A percentile compares a stretch with the other conserved stretches of the same genome.
These are phyloP conservation scores for Amia ocellicauda DNA, from an alignment of 2,113 vertebrate genomes.

Conservation along the genomic window DNA sequence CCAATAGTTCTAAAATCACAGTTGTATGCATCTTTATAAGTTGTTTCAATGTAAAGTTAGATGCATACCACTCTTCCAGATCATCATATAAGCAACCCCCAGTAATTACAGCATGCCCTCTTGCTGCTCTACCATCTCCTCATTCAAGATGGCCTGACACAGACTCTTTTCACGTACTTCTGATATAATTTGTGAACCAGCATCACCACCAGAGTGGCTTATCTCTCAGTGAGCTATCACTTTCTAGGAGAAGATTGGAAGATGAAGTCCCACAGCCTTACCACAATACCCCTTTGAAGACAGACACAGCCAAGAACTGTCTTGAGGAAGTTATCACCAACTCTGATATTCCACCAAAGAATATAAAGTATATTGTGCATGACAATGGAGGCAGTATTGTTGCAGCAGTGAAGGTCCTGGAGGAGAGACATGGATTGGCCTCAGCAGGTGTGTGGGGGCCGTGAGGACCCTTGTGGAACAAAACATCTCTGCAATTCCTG, in stretches of 20 bases:
- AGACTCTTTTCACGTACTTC: no score
- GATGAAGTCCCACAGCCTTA: neutral
- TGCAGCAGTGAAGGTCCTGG: neutral
- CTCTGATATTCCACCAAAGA: neutral
- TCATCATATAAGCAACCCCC: no score
- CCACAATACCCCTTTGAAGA: neutral
- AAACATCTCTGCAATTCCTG: neutral
- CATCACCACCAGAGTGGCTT: neutral
- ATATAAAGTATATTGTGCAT: neutral
- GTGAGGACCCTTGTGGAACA: neutral
- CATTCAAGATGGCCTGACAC: no score
- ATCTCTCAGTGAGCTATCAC: neutral
- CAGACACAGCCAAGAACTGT: neutral
- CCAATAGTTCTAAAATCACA: no score
- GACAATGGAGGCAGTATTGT: neutral
- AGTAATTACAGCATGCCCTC: no score
- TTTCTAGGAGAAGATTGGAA: neutral
- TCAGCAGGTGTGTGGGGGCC: neutral
- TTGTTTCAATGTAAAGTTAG: no score
- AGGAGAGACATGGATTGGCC: neutral
- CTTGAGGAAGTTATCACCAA: neutral
- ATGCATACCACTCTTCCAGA: no score
- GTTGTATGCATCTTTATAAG: no score
- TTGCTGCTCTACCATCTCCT: no score
- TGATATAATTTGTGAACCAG: neutral